A percentile compares a stretch with the other conserved stretches of the same genome.
These are phyloP conservation scores for Rhorus exstirpatorius DNA, from an alignment of 2,888 invertebrate species.

Conservation along the genomic window DNA sequence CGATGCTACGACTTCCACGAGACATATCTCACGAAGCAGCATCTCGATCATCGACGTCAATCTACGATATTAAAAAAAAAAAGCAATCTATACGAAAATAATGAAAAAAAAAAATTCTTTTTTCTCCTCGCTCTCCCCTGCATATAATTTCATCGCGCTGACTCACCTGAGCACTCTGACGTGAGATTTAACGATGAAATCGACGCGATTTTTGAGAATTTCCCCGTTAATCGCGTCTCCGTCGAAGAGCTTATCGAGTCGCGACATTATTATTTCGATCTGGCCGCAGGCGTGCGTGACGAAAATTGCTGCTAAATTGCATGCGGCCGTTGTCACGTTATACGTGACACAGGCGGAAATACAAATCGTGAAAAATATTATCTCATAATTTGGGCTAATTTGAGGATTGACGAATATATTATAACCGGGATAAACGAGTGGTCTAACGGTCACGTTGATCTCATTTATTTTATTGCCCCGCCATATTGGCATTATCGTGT, in stretches of 20 bases:
- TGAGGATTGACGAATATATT: conserved; percentile 69
- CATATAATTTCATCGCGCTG: conserved; percentile 31
- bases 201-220: conserved; percentile 56
- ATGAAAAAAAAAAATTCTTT: conserved; percentile 9
- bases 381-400: conserved; percentile 68
- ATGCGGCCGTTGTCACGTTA: conserved; percentile 60
- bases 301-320: conserved; percentile 71
- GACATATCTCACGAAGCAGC: conserved; percentile 77
- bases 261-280: conserved; percentile 63
- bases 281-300: conserved; percentile 75
- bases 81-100: conserved; percentile 64
- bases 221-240: conserved; percentile 42
- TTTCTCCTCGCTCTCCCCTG: not conserved
- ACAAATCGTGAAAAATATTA: conserved; percentile 64
- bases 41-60: conserved; percentile 77
- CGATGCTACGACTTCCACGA: conserved; percentile 80
- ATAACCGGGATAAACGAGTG: conserved; percentile 63
- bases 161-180: conserved; percentile 72
- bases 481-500: conserved; percentile 71
- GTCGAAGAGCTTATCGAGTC: conserved; percentile 53
- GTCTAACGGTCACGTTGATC: conserved; percentile 44
- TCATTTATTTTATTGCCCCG: conserved; percentile 43
- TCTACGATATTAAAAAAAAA: conserved; percentile 65
- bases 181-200: conserved; percentile 68
- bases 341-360: conserved; percentile 45